Conservation (phyloP, 2,888 invertebrate species). For the Lepidocyrtinus sp. region DNA sequence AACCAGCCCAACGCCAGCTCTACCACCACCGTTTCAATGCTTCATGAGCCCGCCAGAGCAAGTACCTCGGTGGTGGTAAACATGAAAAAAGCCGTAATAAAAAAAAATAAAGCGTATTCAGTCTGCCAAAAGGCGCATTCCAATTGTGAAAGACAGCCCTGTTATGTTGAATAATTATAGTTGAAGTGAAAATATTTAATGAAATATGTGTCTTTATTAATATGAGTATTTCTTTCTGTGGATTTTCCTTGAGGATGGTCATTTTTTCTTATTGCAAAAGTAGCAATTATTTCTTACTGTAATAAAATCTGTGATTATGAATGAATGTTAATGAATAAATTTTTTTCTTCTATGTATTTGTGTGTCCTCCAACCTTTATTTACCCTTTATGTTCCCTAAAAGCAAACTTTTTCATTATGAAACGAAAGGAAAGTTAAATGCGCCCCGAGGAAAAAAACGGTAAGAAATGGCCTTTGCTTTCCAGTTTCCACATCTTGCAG, state of each 20-base stretch:
- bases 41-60: constrained; percentile 16
- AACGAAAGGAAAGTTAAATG: too few species aligned
- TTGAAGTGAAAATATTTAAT: constrained; percentile 13
- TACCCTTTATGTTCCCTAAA: too few species aligned
- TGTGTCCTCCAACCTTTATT: not conserved
- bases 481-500: too few species aligned
- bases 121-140: constrained; percentile 13
- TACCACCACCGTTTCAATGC: constrained; percentile 20
- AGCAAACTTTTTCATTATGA: too few species aligned
- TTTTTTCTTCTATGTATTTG: constrained; percentile 11
- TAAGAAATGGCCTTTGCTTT: too few species aligned
- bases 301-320: constrained; percentile 13
- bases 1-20: constrained; percentile 20
- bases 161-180: constrained; percentile 1
- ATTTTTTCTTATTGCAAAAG: constrained; percentile 13
- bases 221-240: not conserved
- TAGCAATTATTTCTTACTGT: constrained; percentile 7
- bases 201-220: not conserved
- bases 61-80: constrained; percentile 7
- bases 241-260: too few species aligned
- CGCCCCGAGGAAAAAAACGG: too few species aligned
- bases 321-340: constrained; percentile 9
- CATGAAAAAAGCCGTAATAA: not conserved
- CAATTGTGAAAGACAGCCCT: constrained; percentile 13
- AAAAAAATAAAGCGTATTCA: not conserved